Evolutionary conservation across 2,888 invertebrate genomes (phyloP), one percentile per base, ranked within the genome.

Genomic region (Andrena hattorfiana): DNA sequence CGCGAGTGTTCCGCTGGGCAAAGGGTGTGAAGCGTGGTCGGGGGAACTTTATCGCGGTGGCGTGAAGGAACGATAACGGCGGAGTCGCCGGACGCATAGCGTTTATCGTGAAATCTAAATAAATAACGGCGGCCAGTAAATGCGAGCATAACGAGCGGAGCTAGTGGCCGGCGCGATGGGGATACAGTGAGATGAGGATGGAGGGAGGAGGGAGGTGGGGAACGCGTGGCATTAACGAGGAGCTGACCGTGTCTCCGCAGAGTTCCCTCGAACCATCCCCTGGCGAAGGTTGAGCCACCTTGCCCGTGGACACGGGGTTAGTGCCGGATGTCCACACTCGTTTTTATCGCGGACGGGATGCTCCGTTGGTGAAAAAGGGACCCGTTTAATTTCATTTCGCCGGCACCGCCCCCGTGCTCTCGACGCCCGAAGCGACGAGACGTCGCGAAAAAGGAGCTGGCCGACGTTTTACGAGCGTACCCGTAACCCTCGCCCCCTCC

Each of bases 301-400:
- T 51, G 64, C 49, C 26, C 48, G 59, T 64, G 42, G 48, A 59
- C 20, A 28, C 75, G 72, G 77, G 77, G 79, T 84, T 79, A 83
- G 80, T 77, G 85, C 85, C 88, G 90, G 89, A 90, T 90, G 89
- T 91, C 90, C 90, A 90, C 90, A 84, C 88, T 91, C 90, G 87
- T 92, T 92, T 91, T 91, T 89, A 88, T 80, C 86, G 56, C 72
- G 84, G 59, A 85, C 83, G 87, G 89, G 85, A 86, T 80, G 87
- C 77, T 74, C 63, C 77, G 72, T 69, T 68, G 78, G 83, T 85
- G 89, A 89, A 89, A 90, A 88, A 89, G 82, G 85, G 87, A 89
- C 79, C 89, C 88, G 89, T 90, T 91, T 90, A 89, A 89, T 89
- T 90, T 87, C 87, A 90, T 89, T 90, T 90, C 83, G 80, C 86